Conservation (phyloP, 1,140 invertebrate species). For the Pseudoatta argentina region DNA sequence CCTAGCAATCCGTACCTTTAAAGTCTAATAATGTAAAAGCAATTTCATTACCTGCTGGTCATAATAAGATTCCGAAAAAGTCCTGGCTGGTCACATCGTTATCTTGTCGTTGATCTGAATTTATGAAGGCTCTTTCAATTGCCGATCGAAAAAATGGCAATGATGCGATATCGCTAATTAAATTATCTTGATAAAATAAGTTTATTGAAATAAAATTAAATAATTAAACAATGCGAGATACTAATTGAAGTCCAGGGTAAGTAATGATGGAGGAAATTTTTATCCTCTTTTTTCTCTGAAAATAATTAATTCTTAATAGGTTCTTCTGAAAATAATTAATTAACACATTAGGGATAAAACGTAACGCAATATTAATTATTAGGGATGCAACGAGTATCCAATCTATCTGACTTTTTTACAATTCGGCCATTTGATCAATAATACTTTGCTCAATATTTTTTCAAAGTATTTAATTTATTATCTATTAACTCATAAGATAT, state of each 20-base stretch:
- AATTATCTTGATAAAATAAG: constrained; percentile 4
- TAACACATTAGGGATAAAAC: neutral
- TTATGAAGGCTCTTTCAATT: constrained; percentile 6
- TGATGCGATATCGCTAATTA: neutral
- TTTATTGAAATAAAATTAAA: constrained; percentile 1
- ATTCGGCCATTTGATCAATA: too few species aligned
- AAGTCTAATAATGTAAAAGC: constrained; percentile 7
- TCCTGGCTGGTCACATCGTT: constrained; percentile 10
- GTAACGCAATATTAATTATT: neutral
- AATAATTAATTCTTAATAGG: neutral
- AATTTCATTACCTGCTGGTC: constrained; percentile 3
- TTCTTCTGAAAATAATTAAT: constrained; percentile 3
- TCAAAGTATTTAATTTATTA: too few species aligned
- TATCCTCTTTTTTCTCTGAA: neutral
- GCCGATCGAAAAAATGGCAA: neutral
- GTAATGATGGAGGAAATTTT: neutral
- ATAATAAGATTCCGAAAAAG: constrained; percentile 27
- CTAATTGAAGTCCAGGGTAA: neutral
- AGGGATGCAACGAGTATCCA: neutral
- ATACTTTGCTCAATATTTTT: too few species aligned
- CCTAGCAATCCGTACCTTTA: neutral
- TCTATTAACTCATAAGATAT: too few species aligned
- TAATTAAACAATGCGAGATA: neutral
- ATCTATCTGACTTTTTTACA: too few species aligned
- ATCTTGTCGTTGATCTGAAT: constrained; percentile 18